These are phyloP conservation scores for Aramus guarauna DNA, from an alignment of 2,113 vertebrate genomes.

Conservation along the genomic window DNA sequence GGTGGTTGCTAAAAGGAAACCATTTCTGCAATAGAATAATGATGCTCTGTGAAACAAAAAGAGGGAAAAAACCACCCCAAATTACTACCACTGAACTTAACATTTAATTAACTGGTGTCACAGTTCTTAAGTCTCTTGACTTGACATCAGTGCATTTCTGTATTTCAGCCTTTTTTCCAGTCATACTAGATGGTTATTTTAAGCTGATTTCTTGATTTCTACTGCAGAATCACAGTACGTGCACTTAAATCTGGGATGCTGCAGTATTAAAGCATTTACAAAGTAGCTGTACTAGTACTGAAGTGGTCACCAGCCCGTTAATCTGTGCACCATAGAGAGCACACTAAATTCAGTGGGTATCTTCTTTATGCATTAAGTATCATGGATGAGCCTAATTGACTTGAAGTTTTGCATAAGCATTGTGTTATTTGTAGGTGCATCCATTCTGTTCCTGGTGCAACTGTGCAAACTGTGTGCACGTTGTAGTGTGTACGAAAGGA, in stretches of 20 bases:
- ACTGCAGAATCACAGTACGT: not conserved
- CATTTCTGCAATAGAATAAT: not conserved
- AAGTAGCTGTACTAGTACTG: not conserved
- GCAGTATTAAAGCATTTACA: not conserved
- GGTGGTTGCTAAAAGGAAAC: not conserved
- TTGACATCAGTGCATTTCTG: not conserved
- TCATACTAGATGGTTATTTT: not conserved
- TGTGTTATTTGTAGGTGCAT: not conserved
- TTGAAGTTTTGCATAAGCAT: not conserved
- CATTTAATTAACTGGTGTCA: not conserved
- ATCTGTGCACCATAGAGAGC: not conserved
- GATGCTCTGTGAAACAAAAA: not conserved
- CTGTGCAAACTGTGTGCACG: not conserved
- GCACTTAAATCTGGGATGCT: not conserved
- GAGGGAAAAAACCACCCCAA: rapidly evolving
- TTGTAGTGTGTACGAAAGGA: not conserved
- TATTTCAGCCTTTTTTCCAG: not conserved
- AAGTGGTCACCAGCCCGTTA: not conserved
- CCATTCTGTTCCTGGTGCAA: not conserved
- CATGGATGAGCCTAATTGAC: not conserved
- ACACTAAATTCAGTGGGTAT: not conserved
- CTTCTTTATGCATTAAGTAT: not conserved
- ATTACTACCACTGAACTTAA: not conserved
- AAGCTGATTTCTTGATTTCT: not conserved
- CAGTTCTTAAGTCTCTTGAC: not conserved